These are phyloP conservation scores for Falco naumanni DNA, from an alignment of 2,797 vertebrate genomes.

Conservation along the genomic window DNA sequence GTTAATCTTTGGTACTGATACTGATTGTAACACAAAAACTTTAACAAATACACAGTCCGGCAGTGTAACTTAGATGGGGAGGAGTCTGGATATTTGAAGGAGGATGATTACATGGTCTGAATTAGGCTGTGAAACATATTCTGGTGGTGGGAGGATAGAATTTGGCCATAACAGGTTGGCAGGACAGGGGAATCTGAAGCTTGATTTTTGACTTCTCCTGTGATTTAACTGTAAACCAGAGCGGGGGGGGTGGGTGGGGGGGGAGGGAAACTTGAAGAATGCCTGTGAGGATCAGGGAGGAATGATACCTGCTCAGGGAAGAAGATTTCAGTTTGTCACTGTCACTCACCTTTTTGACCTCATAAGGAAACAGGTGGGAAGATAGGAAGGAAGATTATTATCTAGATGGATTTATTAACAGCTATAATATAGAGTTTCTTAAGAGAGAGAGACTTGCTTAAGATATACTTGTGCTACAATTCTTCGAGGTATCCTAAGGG, in stretches of 20 bases:
- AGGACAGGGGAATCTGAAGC: neutral
- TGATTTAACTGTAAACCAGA: neutral
- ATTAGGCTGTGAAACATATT: constrained; percentile 4
- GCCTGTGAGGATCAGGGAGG: neutral
- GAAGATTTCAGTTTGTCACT: constrained; percentile 1
- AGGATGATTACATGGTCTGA: neutral
- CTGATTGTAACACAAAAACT: neutral
- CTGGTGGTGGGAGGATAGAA: neutral
- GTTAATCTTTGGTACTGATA: neutral
- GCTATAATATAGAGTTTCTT: neutral
- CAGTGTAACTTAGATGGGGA: neutral
- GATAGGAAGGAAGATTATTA: neutral
- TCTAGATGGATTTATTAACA: constrained; percentile 7
- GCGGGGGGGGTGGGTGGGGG: too few relatives aligned
- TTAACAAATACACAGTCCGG: neutral
- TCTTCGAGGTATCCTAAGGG: neutral
- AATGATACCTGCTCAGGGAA: neutral
- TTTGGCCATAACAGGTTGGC: neutral
- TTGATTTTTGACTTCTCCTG: neutral
- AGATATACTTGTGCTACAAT: neutral
- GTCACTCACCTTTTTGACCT: neutral
- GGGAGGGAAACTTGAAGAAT: neutral
- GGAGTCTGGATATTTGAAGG: neutral
- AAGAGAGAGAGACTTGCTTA: neutral
- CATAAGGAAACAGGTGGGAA: neutral